Conservation (phyloP, 2,888 invertebrate genomes). For the Pachycephus smyrnensis region DNA sequence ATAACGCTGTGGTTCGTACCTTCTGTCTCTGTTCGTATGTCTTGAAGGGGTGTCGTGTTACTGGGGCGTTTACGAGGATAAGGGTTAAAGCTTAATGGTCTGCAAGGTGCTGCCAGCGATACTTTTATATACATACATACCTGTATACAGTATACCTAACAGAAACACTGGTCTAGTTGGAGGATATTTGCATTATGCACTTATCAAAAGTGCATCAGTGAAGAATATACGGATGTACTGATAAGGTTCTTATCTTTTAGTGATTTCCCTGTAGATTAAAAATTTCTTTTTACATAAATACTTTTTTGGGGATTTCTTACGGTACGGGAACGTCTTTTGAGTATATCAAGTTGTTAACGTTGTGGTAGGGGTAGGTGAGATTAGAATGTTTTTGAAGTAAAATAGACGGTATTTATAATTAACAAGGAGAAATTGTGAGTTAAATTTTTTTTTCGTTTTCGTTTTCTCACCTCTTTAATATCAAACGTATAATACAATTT, state of each 20-base stretch:
- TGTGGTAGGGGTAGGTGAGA: neutral
- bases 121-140: neutral
- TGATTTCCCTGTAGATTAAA: neutral
- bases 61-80: neutral
- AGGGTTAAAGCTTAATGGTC: neutral
- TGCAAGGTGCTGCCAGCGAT: neutral
- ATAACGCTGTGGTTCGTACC: neutral
- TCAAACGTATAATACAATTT: neutral
- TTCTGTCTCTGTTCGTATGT: neutral
- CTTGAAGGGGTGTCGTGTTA: neutral
- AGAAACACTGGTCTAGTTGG: neutral
- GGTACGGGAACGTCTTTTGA: neutral
- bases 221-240: neutral
- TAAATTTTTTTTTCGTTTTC: conserved; percentile 8
- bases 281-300: neutral
- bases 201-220: neutral
- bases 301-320: neutral
- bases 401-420: too few species aligned
- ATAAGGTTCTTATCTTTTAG: neutral
- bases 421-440: neutral
- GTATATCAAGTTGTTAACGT: neutral
- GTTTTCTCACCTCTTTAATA: conserved; percentile 17
- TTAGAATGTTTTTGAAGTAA: neutral
- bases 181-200: neutral
- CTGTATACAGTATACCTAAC: too few species aligned